Evolutionary conservation across 1,140 invertebrate genomes (phyloP), one percentile per base, ranked within the genome.

Genomic region (Nasonia giraulti): DNA sequence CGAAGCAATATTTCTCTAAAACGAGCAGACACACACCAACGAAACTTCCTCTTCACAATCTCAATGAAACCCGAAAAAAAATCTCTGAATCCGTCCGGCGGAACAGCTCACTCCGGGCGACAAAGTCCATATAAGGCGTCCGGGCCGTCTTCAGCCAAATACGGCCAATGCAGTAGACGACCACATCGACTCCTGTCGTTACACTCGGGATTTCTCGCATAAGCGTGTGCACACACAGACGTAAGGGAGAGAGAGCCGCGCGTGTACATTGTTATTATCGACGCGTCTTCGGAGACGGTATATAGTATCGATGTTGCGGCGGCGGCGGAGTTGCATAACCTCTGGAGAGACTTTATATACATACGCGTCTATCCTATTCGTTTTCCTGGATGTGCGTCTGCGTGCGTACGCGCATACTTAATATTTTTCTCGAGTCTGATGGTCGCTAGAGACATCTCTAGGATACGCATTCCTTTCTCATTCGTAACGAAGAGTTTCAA

Each of bases 231-330:
- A 7, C 6, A 44, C 40, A 10, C 68, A 27, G 27, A 11, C n/a
- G 10, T 12, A 31, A n/a, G 66, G 5, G 62, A 17, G 14, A 6
- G 17, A 17, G 11, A 20, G 5, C 17, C 62, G n/a, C 17, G 68
- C 17, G 27, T 31, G 69, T 71, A 31, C 31, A 71, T 71, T 71
- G 69, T 71, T 71, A 71, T 71, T 71, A 71, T 71, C 31, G 69
- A 71, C 69, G 69, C 69, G 69, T 27, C 23, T 33, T 71, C 27
- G 69, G 7, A n/a, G 8, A 5, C 69, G 69, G 23, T n/a, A 37
- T 37, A 37, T 37, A 71, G 14, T 71, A 71, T 71, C 69, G 69
- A 71, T 71, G 69, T 71, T 71, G 23, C 27, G 23, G 2, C 6
- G 55, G 55, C 50, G 14, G 50, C 5, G 55, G 55, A 62, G 55